A percentile compares a stretch with the other conserved stretches of the same genome.
Conservation (phyloP, 1,140 invertebrate genomes). For the Drosophila trapezifrons region DNA sequence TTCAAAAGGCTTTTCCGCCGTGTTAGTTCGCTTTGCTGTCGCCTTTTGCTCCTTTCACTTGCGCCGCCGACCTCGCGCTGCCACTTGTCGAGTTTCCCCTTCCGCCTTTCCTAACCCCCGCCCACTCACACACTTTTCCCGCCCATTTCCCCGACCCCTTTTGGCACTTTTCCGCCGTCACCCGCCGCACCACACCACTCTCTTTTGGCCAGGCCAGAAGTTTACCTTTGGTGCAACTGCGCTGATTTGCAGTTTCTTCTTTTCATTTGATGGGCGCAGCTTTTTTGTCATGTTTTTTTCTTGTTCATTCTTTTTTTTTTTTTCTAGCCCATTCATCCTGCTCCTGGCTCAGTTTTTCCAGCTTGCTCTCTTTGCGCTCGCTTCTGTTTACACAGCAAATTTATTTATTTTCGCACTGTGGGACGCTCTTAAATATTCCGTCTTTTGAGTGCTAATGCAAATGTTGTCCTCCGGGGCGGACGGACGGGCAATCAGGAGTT, state of each 20-base stretch:
- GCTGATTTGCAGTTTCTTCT: conserved; percentile 75
- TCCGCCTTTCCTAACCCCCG: neutral
- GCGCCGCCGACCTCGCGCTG: conserved; percentile 51
- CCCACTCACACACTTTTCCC: conserved; percentile 15
- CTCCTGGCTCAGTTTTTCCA: conserved; percentile 30
- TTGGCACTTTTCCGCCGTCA: conserved; percentile 3
- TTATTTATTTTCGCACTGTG: conserved; percentile 79
- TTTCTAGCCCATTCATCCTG: conserved; percentile 44
- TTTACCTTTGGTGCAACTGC: conserved; percentile 73
- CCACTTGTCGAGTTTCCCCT: conserved; percentile 53
- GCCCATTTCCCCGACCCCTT: neutral
- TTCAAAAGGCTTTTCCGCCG: conserved; percentile 74
- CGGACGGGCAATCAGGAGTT: conserved; percentile 40
- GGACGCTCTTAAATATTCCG: conserved; percentile 77
- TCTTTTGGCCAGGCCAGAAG: conserved; percentile 49
- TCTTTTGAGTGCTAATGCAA: conserved; percentile 76
- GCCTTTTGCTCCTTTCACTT: conserved; percentile 65
- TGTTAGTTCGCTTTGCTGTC: conserved; percentile 65
- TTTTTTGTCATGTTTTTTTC: conserved; percentile 37
- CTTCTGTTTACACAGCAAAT: conserved; percentile 79
- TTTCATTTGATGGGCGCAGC: conserved; percentile 68
- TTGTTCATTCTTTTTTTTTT: conserved; percentile 20
- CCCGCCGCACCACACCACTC: neutral
- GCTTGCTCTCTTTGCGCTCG: conserved; percentile 43
- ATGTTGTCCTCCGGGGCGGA: conserved; percentile 58